Evolutionary conservation across 2,797 vertebrate species (phyloP).

Genomic region (Sebastes goodei): DNA sequence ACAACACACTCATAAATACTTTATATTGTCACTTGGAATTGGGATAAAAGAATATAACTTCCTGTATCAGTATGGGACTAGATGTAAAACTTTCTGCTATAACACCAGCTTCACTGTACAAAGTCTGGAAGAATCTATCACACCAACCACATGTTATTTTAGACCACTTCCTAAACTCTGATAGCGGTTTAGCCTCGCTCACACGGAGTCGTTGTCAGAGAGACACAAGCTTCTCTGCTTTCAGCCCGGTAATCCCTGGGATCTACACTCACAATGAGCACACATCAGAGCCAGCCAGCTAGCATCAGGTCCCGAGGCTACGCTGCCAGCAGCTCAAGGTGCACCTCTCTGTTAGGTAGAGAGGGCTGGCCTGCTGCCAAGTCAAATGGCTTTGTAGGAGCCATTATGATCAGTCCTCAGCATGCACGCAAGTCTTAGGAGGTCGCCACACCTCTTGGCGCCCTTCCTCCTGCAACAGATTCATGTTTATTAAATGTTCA

Average conservation of each 20-base stretch:
- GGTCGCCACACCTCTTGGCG: conserved; percentile 27
- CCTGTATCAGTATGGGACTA: not conserved
- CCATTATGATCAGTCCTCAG: conserved; percentile 65
- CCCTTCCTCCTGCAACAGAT: conserved; percentile 17
- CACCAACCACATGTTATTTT: conserved; percentile 43
- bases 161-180: conserved; percentile 53
- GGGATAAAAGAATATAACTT: not conserved
- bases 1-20: not conserved
- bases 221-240: conserved; percentile 75
- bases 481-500: conserved; percentile 6
- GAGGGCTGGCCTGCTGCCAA: conserved; percentile 64
- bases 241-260: conserved; percentile 77
- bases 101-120: conserved; percentile 14
- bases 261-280: conserved; percentile 73
- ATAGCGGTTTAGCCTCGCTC: conserved; percentile 44
- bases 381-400: conserved; percentile 60
- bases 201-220: conserved; percentile 49
- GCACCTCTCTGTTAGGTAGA: conserved; percentile 61
- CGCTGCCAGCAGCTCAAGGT: conserved; percentile 68
- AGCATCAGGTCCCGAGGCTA: conserved; percentile 61
- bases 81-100: not conserved
- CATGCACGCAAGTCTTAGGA: conserved; percentile 60
- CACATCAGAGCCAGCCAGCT: conserved; percentile 61
- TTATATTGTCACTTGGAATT: too few species aligned
- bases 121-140: conserved; percentile 18